Conservation (phyloP, 1,140 invertebrate genomes). For the Ceratina japonica region DNA sequence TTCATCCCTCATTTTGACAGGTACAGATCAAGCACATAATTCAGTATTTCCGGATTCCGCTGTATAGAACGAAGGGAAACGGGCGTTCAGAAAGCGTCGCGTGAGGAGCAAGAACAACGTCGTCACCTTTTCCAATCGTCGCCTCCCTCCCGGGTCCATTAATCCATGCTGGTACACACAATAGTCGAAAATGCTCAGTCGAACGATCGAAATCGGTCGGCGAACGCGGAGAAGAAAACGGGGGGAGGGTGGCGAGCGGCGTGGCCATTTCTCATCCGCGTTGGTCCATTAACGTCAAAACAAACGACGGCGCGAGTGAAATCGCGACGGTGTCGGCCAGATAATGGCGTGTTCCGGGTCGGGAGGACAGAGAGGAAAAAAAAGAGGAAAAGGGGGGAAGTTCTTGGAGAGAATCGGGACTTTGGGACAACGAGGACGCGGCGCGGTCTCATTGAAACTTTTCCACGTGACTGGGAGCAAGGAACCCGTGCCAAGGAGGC, state of each 20-base stretch:
- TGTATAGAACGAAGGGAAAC: no score
- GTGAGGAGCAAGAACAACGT: no score
- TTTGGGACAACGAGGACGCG: not conserved
- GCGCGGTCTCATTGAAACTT: conserved; percentile 17
- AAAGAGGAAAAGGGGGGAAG: not conserved
- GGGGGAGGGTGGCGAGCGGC: no score
- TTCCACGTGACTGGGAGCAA: conserved; percentile 3
- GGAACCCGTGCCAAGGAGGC: not conserved
- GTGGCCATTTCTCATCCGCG: not conserved
- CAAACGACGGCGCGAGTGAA: not conserved
- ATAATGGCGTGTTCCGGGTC: conserved; percentile 25
- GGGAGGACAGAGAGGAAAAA: no score
- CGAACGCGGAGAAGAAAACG: not conserved
- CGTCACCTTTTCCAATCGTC: no score
- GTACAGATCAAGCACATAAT: no score
- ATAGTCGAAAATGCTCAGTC: not conserved
- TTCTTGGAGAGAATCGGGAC: not conserved
- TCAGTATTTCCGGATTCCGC: no score
- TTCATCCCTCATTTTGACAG: no score
- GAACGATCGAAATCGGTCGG: not conserved
- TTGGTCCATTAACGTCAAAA: conserved; percentile 23
- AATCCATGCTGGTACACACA: not conserved
- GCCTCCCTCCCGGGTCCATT: no score
- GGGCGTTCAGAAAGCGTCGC: no score
- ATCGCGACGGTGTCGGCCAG: not conserved